A percentile compares a stretch with the other conserved stretches of the same genome.
Evolutionary conservation across 2,797 vertebrate genomes (phyloP).

Genomic region (Gallirallus australis): DNA sequence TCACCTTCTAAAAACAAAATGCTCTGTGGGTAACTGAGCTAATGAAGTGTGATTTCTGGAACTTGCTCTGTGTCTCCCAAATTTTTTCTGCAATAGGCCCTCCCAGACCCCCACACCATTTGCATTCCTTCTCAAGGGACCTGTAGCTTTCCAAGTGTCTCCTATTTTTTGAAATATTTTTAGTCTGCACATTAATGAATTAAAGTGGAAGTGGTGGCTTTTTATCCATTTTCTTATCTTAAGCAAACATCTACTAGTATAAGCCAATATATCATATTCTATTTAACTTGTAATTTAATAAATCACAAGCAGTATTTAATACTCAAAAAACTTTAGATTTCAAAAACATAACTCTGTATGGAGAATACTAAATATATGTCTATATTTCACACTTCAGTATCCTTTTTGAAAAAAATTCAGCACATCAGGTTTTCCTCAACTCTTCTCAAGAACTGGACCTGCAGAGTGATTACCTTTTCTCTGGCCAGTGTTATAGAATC

Average conservation of each 20-base stretch:
- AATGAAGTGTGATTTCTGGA: neutral
- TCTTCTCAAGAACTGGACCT: neutral
- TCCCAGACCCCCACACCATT: neutral
- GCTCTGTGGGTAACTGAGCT: neutral
- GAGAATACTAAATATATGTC: neutral
- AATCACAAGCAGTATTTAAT: neutral
- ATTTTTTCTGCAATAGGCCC: neutral
- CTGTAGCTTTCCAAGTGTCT: neutral
- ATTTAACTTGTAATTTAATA: neutral
- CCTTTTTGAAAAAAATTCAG: neutral
- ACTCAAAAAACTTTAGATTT: neutral
- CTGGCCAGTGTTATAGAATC: neutral
- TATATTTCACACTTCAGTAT: neutral
- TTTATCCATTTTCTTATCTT: neutral
- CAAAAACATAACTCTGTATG: neutral
- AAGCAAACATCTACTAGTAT: neutral
- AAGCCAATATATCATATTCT: neutral
- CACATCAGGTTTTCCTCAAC: neutral
- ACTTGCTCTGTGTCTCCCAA: neutral
- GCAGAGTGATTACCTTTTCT: neutral
- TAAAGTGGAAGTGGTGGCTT: constrained; percentile 4
- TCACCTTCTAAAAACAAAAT: neutral
- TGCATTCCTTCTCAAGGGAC: neutral
- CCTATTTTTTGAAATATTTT: neutral
- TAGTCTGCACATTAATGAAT: neutral